Base-by-base conservation (phyloP, 2,888 invertebrate species). In the Pandemis heparana region DNA sequence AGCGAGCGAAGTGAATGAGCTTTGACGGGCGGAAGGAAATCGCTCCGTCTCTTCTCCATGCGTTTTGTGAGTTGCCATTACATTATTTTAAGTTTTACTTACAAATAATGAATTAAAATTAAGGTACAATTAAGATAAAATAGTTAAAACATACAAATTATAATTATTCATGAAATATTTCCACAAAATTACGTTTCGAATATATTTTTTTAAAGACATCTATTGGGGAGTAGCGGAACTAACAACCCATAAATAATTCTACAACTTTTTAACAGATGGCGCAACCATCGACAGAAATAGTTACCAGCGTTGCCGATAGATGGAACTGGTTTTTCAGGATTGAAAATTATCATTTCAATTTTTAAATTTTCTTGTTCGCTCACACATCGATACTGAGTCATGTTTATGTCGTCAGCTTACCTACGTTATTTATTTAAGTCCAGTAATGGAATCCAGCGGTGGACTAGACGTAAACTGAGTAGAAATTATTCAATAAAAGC, bases 11-110 rank as follows among this genome's bases (percentile, higher is more conserved):
- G 71, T 63, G 59, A 69, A 61, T 18, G 59, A 73, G 64, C 75
- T 73, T 75, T 72, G 75, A 77, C 76, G 76, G 73, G 68, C 70
- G 69, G 75, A 74, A 73, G 75, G 71, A 67, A 71, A 12, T 14
- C 53, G 41, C 9, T 16, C 51, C 38, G 5, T 41, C 41, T 9
- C 23, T 38, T 53, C 38, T 23, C 88, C 89, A 90, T 91, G 91
- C 83, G 89, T 87, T 87, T 78, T 67, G 38, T 53, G 87, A 84
- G 89, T 91, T 92, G 88, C 91, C 84, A 81, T 63, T 61, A 23
- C 18, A 46, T 18, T 43, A 60, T 32, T 43, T 60, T 46, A 10
- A 43, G 7, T 6, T 43, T 66, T 46, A 38, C 4, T 14, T 39
- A 38, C 4, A 23, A 12, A 0, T 32, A 12, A 0, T 32, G 5